Percentiles rank a stretch among this genome's conserved stretches.
Conservation (phyloP, 2,888 invertebrate genomes). For the Oscheius sp. region DNA sequence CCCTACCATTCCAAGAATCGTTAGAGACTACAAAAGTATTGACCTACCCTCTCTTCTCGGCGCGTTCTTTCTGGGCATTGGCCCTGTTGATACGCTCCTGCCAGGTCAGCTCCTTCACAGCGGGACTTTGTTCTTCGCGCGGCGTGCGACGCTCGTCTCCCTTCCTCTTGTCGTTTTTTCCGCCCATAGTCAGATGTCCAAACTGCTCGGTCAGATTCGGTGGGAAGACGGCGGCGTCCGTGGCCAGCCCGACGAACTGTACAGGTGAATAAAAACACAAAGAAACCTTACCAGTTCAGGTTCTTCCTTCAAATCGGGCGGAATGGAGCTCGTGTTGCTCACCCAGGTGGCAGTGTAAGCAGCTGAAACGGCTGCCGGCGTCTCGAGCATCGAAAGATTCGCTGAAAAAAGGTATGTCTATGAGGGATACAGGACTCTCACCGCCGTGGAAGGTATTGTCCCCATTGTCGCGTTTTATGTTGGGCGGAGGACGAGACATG, state of each 20-base stretch:
- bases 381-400: conserved; percentile 44
- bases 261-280: not conserved
- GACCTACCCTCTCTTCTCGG: conserved; percentile 37
- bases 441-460: conserved; percentile 35
- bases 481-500: conserved; percentile 37
- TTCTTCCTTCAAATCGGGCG: conserved; percentile 64
- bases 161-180: conserved; percentile 16
- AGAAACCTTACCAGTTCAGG: conserved; percentile 50
- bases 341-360: conserved; percentile 69
- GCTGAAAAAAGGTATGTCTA: conserved; percentile 3
- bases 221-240: not conserved
- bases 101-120: conserved; percentile 52
- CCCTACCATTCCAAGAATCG: too few relatives aligned
- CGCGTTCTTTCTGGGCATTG: conserved; percentile 49
- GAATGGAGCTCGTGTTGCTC: conserved; percentile 65
- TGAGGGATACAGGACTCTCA: not conserved
- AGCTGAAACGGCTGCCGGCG: conserved; percentile 52
- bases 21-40: too few relatives aligned
- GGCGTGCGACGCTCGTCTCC: conserved; percentile 29
- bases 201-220: not conserved
- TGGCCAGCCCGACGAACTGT: conserved; percentile 7
- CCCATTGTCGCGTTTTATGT: conserved; percentile 33
- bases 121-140: conserved; percentile 33
- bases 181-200: not conserved
- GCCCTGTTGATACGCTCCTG: conserved; percentile 59